Percentiles rank a stretch among this genome's conserved stretches.
Evolutionary conservation across 2,113 vertebrate genomes (phyloP).

Genomic region (Colaptes auratus): DNA sequence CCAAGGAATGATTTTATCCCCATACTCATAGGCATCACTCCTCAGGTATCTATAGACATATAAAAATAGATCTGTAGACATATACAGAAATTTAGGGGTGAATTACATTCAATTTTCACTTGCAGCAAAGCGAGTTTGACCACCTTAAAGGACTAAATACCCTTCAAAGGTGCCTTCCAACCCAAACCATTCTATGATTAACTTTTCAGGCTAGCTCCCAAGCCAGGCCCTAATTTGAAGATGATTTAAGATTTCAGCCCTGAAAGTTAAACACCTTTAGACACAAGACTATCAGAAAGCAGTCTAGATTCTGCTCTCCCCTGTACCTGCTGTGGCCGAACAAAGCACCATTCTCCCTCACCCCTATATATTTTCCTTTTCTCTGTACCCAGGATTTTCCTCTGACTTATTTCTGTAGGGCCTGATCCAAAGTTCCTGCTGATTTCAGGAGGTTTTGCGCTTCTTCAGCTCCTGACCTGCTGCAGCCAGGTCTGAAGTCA

Average conservation of each 20-base stretch:
- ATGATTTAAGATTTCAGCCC: neutral
- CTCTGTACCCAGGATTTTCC: neutral
- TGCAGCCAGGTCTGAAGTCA: neutral
- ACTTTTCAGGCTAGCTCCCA: neutral
- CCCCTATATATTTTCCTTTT: slow-evolving; percentile 8
- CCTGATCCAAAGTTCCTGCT: neutral
- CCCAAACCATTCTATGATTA: too few species aligned
- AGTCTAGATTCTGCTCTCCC: slow-evolving; percentile 13
- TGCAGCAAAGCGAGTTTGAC: neutral
- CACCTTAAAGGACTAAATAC: too few species aligned
- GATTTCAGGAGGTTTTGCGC: neutral
- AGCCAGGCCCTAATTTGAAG: neutral
- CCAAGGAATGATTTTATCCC: rapidly evolving
- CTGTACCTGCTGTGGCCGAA: neutral
- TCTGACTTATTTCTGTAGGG: slow-evolving; percentile 10
- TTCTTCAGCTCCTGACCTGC: neutral
- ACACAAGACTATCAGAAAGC: neutral
- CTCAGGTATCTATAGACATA: too few species aligned
- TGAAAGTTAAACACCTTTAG: neutral
- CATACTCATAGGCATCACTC: rapidly evolving
- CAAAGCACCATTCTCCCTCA: slow-evolving; percentile 53
- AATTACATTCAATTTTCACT: neutral
- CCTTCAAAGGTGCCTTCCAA: too few species aligned
- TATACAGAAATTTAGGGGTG: rapidly evolving
- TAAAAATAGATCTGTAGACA: too few species aligned